Evolutionary conservation across 2,113 vertebrate species (phyloP), one percentile per base, ranked within the genome.

Genomic region (Neotragus pygmaeus): DNA sequence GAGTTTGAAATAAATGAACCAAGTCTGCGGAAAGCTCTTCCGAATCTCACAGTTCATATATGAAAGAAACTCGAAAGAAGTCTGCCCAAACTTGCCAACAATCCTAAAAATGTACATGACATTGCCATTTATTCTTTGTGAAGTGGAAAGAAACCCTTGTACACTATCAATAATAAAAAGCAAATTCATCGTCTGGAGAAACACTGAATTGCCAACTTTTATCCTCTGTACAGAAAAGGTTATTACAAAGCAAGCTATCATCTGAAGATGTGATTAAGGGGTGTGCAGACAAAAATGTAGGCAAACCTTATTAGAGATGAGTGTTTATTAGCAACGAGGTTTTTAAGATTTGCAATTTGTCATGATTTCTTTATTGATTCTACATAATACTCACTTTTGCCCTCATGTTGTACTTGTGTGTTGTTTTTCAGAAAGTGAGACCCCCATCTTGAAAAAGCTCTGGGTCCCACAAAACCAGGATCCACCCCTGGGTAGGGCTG

Each of bases 31-130:
- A 43, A 75, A 92, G 70, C 45, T 89, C 55, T 92, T 36, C 78
- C 51, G 88, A 88, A 73, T 94, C 51, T 58, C 51, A 64, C 57
- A 30, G 51, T 36, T 75, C n/a, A 82, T 47, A 58, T 39, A 6
- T 39, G 51, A 70, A 55, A 77, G 87, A 92, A 62, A 89, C 43
- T 23, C 33, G 16, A 81, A 57, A 30, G 23, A 39, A 75, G 45
- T 85, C 94, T 89, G 84, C 55, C 15, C 30, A 75, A n/a, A 66
- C 51, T 81, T 90, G 49, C 70, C 78, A 75, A 77, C 91, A 58
- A 23, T 60, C 51, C 45, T 88, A 43, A 91, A 88, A 64, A 75
- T 21, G 14, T 51, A 39, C 53, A 45, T n/a, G 47, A 51, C 10
- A 12, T 81, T 49, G 7, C 3, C 28, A 10, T 73, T 47, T 33